Evolutionary conservation across 2,113 vertebrate genomes (phyloP).

Genomic region (Cranoglanis bouderius): DNA sequence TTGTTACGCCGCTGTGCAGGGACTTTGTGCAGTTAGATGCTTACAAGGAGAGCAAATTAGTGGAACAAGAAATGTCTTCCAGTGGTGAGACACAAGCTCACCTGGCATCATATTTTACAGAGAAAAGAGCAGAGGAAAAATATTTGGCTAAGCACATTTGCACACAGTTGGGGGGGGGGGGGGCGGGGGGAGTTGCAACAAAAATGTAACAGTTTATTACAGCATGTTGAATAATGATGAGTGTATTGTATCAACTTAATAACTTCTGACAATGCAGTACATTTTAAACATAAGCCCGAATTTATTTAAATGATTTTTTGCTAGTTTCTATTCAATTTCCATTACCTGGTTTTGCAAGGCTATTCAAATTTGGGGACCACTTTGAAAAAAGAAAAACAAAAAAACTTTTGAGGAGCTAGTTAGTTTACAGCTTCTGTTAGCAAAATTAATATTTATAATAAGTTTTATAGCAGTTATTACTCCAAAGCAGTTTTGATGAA

Average conservation of each 20-base stretch:
- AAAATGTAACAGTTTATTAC: not conserved
- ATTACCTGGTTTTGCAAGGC: not conserved
- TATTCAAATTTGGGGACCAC: too few species aligned
- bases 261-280: not conserved
- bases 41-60: constrained; percentile 91
- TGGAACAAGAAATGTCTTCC: constrained; percentile 83
- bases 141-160: constrained; percentile 46
- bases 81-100: constrained; percentile 87
- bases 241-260: not conserved
- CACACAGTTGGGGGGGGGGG: not conserved
- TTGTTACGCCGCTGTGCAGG: constrained; percentile 94
- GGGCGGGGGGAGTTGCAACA: not conserved
- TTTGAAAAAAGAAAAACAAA: too few species aligned
- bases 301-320: not conserved
- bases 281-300: not conserved
- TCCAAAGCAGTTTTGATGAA: not conserved
- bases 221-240: not conserved
- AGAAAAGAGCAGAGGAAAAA: constrained; percentile 48
- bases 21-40: constrained; percentile 81
- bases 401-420: not conserved
- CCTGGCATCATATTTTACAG: constrained; percentile 79
- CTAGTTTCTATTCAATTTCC: not conserved
- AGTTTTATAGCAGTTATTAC: not conserved
- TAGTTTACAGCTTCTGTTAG: not conserved
- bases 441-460: not conserved